Evolutionary conservation across 1,140 invertebrate genomes (phyloP).

Genomic region (Drusus annulatus): DNA sequence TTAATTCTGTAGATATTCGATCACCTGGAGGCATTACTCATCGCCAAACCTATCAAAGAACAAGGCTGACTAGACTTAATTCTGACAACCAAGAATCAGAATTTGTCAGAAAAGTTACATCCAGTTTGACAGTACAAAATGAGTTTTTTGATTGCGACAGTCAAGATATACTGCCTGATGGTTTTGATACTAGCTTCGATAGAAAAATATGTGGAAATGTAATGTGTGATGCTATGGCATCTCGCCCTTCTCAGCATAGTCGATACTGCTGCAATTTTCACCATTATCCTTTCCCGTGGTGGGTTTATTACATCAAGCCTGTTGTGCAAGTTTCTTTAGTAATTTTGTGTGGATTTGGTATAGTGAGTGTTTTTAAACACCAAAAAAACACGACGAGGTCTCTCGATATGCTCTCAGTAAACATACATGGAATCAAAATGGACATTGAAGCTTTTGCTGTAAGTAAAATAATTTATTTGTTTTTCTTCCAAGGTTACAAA

Average conservation of each 20-base stretch:
- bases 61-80: neutral
- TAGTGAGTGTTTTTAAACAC: neutral
- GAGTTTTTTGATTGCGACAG: neutral
- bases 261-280: slow-evolving; percentile 9
- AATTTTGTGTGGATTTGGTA: slow-evolving; percentile 1
- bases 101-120: slow-evolving; percentile 8
- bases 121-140: slow-evolving; percentile 2
- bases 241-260: slow-evolving; percentile 20
- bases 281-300: slow-evolving; percentile 2
- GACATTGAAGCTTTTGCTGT: slow-evolving; percentile 27
- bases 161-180: slow-evolving; percentile 9
- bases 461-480: neutral
- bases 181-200: neutral
- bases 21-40: neutral
- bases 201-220: neutral
- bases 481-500: neutral
- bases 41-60: slow-evolving; percentile 10
- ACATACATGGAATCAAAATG: neutral
- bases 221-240: neutral
- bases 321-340: slow-evolving; percentile 16
- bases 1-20: neutral
- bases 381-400: neutral
- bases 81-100: neutral
- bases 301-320: slow-evolving; percentile 27
- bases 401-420: neutral